Conservation (phyloP, 2,888 invertebrate species). For the Hyppa rectilinea region DNA sequence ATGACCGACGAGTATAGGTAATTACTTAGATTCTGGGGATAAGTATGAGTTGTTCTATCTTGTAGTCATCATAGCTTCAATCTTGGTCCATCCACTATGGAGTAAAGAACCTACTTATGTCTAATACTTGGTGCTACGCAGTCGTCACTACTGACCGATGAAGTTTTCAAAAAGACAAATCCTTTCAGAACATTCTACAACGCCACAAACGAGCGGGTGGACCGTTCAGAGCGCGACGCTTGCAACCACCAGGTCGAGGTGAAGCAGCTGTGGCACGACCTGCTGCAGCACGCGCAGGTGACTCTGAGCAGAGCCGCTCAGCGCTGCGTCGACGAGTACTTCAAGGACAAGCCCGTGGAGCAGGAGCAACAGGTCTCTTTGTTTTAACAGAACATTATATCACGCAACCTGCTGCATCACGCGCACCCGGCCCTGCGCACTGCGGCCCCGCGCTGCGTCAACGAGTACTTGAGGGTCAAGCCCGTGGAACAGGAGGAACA, state of each 20-base stretch:
- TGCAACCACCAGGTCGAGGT: conserved; percentile 69
- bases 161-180: not conserved
- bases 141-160: not conserved
- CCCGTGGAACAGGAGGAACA: too few relatives aligned
- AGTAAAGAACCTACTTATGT: not conserved
- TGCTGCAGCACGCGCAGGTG: conserved; percentile 65
- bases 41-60: not conserved
- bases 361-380: conserved; percentile 12
- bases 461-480: not conserved
- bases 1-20: conserved; percentile 74
- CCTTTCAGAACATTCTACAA: conserved; percentile 66
- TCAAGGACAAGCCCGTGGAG: conserved; percentile 32
- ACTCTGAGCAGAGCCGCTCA: conserved; percentile 61
- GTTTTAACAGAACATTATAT: too few relatives aligned
- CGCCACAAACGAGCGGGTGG: conserved; percentile 47
- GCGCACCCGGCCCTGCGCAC: too few relatives aligned
- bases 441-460: too few relatives aligned
- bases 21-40: not conserved
- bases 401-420: too few relatives aligned
- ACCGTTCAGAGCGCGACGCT: conserved; percentile 59
- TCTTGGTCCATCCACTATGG: not conserved
- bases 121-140: not conserved
- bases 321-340: conserved; percentile 59
- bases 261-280: conserved; percentile 68
- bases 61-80: not conserved